phyloP scores from a whole-genome alignment of 2,113 vertebrate species.

The Theristicus caerulescens region DNA sequence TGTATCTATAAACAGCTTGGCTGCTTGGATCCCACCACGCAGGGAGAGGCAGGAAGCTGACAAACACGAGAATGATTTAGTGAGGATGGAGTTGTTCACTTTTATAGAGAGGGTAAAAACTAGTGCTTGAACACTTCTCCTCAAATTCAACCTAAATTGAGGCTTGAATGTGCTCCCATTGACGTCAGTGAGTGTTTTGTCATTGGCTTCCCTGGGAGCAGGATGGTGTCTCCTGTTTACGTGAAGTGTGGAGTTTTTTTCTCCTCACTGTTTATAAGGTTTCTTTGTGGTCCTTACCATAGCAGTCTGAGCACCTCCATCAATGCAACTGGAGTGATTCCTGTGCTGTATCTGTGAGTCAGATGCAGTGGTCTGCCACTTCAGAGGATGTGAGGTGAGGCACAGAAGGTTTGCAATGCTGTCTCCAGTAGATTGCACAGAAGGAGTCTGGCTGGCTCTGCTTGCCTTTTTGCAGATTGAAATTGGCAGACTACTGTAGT shows the following conservation, averaged over 20 bases:
- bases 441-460: conserved; percentile 19
- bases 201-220: not conserved
- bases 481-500: conserved; percentile 20
- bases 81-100: conserved; percentile 25
- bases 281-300: not conserved
- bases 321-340: not conserved
- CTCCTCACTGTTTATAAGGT: not conserved
- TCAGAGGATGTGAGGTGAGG: not conserved
- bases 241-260: not conserved
- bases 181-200: conserved; percentile 35
- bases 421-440: conserved; percentile 14
- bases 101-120: conserved; percentile 29
- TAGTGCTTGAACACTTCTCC: conserved; percentile 13
- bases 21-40: conserved; percentile 1
- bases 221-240: not conserved
- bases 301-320: not conserved
- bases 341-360: not conserved
- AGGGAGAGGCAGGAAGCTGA: conserved; percentile 58
- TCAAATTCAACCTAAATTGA: conserved; percentile 9
- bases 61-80: conserved; percentile 54
- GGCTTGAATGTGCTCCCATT: conserved; percentile 35
- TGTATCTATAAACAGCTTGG: conserved; percentile 44
- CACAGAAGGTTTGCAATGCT: not conserved
- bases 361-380: not conserved
- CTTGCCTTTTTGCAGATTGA: not conserved